Evolutionary conservation across 2,113 vertebrate species (phyloP), one percentile per base, ranked within the genome.

Genomic region (Paedocypris sp.): DNA sequence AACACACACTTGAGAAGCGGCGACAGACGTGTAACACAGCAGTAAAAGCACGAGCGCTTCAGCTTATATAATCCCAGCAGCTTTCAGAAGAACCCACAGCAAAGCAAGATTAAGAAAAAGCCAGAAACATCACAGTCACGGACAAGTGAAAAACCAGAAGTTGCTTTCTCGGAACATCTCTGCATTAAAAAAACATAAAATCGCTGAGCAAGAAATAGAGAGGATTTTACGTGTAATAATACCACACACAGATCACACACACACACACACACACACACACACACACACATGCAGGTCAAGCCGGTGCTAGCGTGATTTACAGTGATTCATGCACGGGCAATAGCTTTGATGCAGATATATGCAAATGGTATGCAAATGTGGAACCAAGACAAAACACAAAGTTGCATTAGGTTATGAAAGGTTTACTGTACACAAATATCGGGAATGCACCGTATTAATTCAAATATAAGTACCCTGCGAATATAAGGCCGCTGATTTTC

Each of bases 1-100:
- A 26, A 73, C 64, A 69, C 47, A 72, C 64, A 71, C 35, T 73
- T 10, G 45, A 32, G 64, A 62, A 67, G 41, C 45, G 45, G 19
- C 28, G 38, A 56, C 64, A 51, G 56, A 60, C 49, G 47, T 3
- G 67, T 29, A 45, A 50, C 38, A 51, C n/a, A 57, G 62, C 62
- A 51, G 53, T 54, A 64, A 58, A 64, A 52, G 59, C 47, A 71
- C 25, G 62, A 36, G 50, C 48, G 51, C 29, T 36, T 32, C 26
- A 62, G 42, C 39, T 26, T 36, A 51, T 38, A 47, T 22, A 33
- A 49, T 38, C 53, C 19, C 36, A 31, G 26, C 45, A 35, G 52
- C 36, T 15, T 26, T 60, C 47, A 64, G 32, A 39, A 46, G 31
- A 23, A 46, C 33, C 16, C 20, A 64, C 12, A 31, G 50, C 20